Evolutionary conservation across 2,888 invertebrate species (phyloP).

Genomic region (Lasioglossum morio): DNA sequence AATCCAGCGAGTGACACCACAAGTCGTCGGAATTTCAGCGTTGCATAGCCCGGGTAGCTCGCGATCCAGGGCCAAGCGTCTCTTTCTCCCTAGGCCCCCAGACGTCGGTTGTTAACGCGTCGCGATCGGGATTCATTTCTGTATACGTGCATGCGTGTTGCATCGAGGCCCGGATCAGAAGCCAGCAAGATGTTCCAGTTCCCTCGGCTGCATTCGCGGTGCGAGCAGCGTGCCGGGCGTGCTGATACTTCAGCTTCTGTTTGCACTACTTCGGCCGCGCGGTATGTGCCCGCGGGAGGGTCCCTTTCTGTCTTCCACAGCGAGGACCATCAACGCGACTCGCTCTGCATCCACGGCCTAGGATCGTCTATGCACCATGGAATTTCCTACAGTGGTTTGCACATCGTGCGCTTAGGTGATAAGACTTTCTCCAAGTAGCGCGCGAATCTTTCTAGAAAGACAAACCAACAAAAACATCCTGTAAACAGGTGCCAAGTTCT

Average conservation of each 20-base stretch:
- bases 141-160: constrained; percentile 55
- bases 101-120: constrained; percentile 46
- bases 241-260: constrained; percentile 76
- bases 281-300: constrained; percentile 63
- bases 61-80: constrained; percentile 64
- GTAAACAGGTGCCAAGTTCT: no score
- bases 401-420: not conserved
- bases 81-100: constrained; percentile 49
- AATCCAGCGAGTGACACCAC: constrained; percentile 75
- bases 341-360: not conserved
- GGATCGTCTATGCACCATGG: constrained; percentile 5
- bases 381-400: not conserved
- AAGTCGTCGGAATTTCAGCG: constrained; percentile 75
- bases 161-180: constrained; percentile 62
- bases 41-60: constrained; percentile 74
- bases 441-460: not conserved
- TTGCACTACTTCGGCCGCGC: constrained; percentile 72
- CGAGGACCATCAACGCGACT: not conserved
- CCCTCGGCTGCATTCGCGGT: constrained; percentile 73
- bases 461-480: no score
- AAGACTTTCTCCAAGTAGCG: not conserved
- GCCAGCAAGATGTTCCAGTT: constrained; percentile 71
- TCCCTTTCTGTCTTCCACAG: constrained; percentile 34
- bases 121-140: constrained; percentile 60
- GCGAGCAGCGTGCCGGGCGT: constrained; percentile 74